These are phyloP conservation scores for Stenodera caucasica DNA, from an alignment of 2,888 invertebrate genomes.

Conservation along the genomic window DNA sequence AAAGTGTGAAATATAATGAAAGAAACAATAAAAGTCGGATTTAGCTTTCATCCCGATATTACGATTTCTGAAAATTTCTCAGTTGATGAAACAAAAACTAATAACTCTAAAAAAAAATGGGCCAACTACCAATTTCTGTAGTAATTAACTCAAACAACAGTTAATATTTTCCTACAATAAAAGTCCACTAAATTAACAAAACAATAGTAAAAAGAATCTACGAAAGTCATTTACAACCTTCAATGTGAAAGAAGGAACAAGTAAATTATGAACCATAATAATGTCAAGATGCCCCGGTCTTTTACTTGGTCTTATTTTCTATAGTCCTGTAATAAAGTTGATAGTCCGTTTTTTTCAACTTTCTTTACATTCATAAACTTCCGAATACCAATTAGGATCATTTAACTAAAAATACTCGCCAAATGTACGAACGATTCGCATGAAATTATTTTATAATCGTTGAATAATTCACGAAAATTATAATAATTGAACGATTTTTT, in stretches of 20 bases:
- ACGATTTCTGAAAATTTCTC: too few species aligned
- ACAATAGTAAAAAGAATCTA: background rate
- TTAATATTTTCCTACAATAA: too few species aligned
- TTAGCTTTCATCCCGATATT: too few species aligned
- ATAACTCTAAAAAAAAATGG: too few species aligned
- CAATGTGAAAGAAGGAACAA: background rate
- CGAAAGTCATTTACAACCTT: background rate
- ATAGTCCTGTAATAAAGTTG: background rate
- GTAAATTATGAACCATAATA: slow-evolving; percentile 7
- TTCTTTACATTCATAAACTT: background rate
- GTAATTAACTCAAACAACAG: too few species aligned
- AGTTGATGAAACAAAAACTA: too few species aligned
- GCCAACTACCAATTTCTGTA: too few species aligned
- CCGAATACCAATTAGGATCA: background rate
- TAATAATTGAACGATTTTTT: background rate
- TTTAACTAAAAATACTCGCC: background rate
- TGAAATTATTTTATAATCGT: too few species aligned
- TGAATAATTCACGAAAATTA: too few species aligned
- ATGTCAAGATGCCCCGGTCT: background rate
- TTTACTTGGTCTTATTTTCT: background rate
- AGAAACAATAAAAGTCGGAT: too few species aligned
- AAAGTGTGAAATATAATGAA: too few species aligned
- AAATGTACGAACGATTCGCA: background rate
- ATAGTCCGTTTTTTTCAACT: background rate
- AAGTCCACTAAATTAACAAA: background rate